Percentiles rank a stretch among this genome's conserved stretches.
Evolutionary conservation across 2,888 invertebrate genomes (phyloP).

Genomic region (Peribatodes rhomboidaria): DNA sequence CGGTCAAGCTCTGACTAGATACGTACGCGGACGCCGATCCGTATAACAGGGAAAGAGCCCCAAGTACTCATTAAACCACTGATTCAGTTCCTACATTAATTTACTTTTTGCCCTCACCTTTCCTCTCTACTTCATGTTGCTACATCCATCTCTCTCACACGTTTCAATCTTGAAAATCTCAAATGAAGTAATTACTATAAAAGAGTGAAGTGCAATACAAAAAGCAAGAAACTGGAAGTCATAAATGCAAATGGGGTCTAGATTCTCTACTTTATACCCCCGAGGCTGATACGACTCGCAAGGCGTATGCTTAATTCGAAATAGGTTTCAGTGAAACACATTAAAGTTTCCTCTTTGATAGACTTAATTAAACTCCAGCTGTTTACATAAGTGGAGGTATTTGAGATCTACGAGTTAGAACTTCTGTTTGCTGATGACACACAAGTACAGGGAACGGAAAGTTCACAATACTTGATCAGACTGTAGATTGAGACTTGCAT

Average conservation of each 20-base stretch:
- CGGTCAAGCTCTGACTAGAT: too few relatives aligned
- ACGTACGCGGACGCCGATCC: too few relatives aligned
- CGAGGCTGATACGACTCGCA: conserved; percentile 40
- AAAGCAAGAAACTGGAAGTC: conserved; percentile 20
- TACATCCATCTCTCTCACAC: neutral
- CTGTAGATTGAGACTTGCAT: neutral
- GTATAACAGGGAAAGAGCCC: too few relatives aligned
- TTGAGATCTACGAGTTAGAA: conserved; percentile 28
- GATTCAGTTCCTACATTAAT: too few relatives aligned
- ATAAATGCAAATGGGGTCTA: conserved; percentile 51
- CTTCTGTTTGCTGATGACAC: conserved; percentile 28
- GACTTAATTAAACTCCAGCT: conserved; percentile 38
- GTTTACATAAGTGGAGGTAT: conserved; percentile 35
- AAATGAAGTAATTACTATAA: conserved; percentile 34
- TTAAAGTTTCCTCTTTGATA: conserved; percentile 39
- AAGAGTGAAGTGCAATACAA: conserved; percentile 41
- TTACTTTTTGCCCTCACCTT: neutral
- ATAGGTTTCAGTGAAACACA: conserved; percentile 34
- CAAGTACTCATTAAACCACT: too few relatives aligned
- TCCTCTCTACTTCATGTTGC: neutral
- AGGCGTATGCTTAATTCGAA: conserved; percentile 28
- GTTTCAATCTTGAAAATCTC: conserved; percentile 34
- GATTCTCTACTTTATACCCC: conserved; percentile 44
- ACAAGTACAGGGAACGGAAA: neutral
- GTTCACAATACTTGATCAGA: neutral